Percentiles rank a stretch among this genome's conserved stretches.
Evolutionary conservation across 2,888 invertebrate genomes (phyloP).

Genomic region (Gonocerus acuteangulatus): DNA sequence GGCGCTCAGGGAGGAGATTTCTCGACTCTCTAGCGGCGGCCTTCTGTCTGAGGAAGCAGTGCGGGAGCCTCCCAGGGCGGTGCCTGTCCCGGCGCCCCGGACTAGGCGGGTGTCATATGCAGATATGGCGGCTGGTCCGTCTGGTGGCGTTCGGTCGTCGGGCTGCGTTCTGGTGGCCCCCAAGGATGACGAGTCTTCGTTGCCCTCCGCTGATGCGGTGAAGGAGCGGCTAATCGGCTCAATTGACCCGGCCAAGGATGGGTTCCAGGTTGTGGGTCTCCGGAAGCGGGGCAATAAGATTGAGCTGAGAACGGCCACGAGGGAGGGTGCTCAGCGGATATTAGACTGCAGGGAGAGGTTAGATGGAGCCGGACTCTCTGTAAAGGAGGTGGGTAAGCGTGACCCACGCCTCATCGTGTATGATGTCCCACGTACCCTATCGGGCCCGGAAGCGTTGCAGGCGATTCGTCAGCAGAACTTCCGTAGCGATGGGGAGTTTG

Average conservation of each 20-base stretch:
- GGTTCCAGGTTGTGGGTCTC: background rate
- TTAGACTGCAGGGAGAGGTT: background rate
- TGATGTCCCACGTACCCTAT: background rate
- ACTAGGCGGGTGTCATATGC: no score
- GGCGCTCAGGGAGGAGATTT: no score
- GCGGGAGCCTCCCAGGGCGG: no score
- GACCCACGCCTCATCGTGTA: background rate
- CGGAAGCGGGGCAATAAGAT: background rate
- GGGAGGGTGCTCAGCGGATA: background rate
- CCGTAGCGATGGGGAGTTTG: background rate
- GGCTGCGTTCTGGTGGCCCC: background rate
- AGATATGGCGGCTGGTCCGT: background rate
- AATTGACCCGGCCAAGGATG: background rate
- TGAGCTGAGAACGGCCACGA: background rate
- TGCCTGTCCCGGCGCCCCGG: no score
- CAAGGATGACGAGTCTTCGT: background rate
- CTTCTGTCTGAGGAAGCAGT: no score
- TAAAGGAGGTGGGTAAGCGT: background rate
- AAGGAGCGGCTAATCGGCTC: background rate
- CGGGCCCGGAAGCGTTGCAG: background rate
- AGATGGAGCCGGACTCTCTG: background rate
- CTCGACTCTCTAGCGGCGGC: no score
- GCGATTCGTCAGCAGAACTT: background rate
- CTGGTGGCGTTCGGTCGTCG: background rate
- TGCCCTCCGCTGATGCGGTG: background rate